Percentiles rank a stretch among this genome's conserved stretches.
Evolutionary conservation across 2,113 vertebrate genomes (phyloP).

Genomic region (Eurystomus gularis): DNA sequence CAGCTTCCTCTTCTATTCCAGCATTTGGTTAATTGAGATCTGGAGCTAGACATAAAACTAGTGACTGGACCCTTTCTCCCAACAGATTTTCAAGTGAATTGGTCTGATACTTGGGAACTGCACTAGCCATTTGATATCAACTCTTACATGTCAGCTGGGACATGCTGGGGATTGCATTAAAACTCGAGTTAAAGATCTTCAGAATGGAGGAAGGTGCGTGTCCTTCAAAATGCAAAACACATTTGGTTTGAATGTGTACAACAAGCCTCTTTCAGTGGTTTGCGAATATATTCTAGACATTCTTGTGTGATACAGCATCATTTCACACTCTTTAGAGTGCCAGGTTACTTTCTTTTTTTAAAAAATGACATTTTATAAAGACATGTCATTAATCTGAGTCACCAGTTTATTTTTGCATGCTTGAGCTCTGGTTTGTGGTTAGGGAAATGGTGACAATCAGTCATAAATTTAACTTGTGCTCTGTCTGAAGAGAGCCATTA

Average conservation of each 20-base stretch:
- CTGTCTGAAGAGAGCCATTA: conserved; percentile 38
- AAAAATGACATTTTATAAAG: conserved; percentile 42
- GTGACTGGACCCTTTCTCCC: background rate
- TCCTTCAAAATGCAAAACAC: conserved; percentile 43
- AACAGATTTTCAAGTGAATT: background rate
- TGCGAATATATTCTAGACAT: conserved; percentile 60
- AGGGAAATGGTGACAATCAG: conserved; percentile 48
- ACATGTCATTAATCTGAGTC: conserved; percentile 54
- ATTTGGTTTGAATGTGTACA: conserved; percentile 30
- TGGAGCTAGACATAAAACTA: background rate
- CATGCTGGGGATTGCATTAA: background rate
- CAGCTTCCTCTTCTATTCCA: background rate
- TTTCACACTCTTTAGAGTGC: conserved; percentile 28
- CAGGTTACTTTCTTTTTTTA: conserved; percentile 62
- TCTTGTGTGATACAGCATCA: conserved; percentile 53
- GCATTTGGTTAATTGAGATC: background rate
- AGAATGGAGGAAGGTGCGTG: background rate
- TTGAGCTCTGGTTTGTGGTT: conserved; percentile 49
- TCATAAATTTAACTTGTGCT: conserved; percentile 51
- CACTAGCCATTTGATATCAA: background rate
- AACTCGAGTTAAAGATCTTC: conserved; percentile 15
- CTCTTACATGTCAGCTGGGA: background rate
- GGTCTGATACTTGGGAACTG: background rate
- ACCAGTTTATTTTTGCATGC: conserved; percentile 47
- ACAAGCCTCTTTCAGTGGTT: conserved; percentile 54